Conservation (phyloP, 1,140 invertebrate genomes). For the Anastrepha obliqua region DNA sequence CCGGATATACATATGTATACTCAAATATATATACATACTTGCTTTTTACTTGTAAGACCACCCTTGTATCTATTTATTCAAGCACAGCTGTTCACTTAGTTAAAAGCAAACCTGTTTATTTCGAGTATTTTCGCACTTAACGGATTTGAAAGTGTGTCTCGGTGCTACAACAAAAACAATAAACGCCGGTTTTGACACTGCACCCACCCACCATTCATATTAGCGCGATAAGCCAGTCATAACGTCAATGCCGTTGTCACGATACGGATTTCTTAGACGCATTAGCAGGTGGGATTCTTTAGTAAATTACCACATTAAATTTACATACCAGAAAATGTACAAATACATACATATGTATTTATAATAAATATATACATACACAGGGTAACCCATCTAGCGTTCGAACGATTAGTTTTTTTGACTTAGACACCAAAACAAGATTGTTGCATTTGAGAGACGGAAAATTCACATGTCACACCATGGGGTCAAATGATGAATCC, state of each 20-base stretch:
- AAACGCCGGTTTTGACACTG: background rate
- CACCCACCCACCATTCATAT: constrained; percentile 33
- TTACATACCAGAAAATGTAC: background rate
- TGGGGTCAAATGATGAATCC: no score
- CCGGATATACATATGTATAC: no score
- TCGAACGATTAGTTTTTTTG: no score
- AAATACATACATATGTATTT: background rate
- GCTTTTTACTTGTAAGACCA: no score
- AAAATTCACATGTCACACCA: no score
- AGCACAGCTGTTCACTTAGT: background rate
- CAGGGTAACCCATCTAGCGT: no score
- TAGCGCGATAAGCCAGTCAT: background rate
- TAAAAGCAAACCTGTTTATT: background rate
- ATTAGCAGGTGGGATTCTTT: constrained; percentile 13
- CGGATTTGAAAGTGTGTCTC: background rate
- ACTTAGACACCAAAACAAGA: no score
- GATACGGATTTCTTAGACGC: constrained; percentile 15
- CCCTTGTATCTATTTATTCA: background rate
- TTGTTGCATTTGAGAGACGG: no score
- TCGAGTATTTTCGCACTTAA: background rate
- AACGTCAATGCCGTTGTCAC: constrained; percentile 7
- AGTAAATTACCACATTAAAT: background rate
- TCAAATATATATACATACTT: no score
- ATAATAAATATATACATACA: background rate
- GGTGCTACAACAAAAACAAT: background rate